phyloP scores from a whole-genome alignment of 2,797 vertebrate genomes.

The Odontamblyopus rebecca region DNA sequence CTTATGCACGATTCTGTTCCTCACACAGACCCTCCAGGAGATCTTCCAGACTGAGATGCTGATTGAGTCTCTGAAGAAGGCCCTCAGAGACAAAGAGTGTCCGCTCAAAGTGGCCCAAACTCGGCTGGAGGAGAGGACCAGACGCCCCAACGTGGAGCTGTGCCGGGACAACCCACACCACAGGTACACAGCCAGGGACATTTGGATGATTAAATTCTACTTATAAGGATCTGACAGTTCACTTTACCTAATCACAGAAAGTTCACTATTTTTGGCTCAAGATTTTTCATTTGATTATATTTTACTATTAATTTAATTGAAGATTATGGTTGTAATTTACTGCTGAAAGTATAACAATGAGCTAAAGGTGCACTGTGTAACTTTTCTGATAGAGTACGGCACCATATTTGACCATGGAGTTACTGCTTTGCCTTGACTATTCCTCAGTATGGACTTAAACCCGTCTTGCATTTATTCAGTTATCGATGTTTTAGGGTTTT shows the following conservation, averaged over 20 bases:
- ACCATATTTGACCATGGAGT: too few relatives aligned
- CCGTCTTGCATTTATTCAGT: too few relatives aligned
- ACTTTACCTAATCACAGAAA: background rate
- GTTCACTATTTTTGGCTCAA: background rate
- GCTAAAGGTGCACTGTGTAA: background rate
- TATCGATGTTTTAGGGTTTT: too few relatives aligned
- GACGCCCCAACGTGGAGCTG: slow-evolving; percentile 88
- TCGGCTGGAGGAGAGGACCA: slow-evolving; percentile 86
- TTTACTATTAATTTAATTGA: too few relatives aligned
- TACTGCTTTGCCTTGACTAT: background rate
- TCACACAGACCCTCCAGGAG: slow-evolving; percentile 86
- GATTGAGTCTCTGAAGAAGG: slow-evolving; percentile 85
- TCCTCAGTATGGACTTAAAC: background rate
- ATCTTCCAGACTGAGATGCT: slow-evolving; percentile 90
- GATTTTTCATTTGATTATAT: too few relatives aligned
- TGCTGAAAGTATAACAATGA: background rate
- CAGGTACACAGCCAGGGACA: slow-evolving; percentile 64
- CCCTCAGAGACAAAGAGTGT: slow-evolving; percentile 85
- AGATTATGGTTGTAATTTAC: background rate
- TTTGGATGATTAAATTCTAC: background rate
- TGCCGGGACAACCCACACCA: slow-evolving; percentile 88
- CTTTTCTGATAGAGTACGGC: background rate
- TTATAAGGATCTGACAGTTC: background rate
- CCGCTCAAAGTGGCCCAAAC: slow-evolving; percentile 92
- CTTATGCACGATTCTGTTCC: background rate